A percentile compares a stretch with the other conserved stretches of the same genome.
Evolutionary conservation across 2,888 invertebrate genomes (phyloP).

Genomic region (Plagodis pulveraria): DNA sequence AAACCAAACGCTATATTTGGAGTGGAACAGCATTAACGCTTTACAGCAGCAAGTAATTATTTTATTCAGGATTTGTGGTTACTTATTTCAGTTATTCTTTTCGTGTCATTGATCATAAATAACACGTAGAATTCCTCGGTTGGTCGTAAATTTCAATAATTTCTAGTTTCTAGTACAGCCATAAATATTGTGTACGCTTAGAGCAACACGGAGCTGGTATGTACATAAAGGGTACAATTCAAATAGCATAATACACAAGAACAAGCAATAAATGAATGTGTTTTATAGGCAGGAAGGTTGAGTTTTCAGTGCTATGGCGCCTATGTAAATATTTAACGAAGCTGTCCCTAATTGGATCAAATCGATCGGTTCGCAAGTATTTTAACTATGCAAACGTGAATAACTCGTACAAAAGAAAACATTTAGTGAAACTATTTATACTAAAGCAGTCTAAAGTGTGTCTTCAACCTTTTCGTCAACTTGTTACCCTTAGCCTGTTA

Average conservation of each 20-base stretch:
- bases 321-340: slow-evolving; percentile 31
- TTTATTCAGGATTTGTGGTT: not conserved
- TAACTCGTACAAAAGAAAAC: too few relatives aligned
- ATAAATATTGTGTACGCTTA: too few relatives aligned
- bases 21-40: not conserved
- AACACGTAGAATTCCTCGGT: not conserved
- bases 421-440: too few relatives aligned
- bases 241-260: slow-evolving; percentile 18
- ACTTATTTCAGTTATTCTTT: slow-evolving; percentile 1
- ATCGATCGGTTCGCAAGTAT: slow-evolving; percentile 20
- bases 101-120: not conserved
- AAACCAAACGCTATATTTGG: too few relatives aligned
- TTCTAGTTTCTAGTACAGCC: too few relatives aligned
- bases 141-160: too few relatives aligned
- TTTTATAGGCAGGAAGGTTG: not conserved
- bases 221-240: slow-evolving; percentile 8
- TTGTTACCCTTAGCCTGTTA: too few relatives aligned
- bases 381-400: not conserved
- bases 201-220: not conserved
- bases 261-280: not conserved
- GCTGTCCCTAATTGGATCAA: slow-evolving; percentile 21
- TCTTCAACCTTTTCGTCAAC: too few relatives aligned
- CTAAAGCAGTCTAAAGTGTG: too few relatives aligned
- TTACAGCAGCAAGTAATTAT: not conserved
- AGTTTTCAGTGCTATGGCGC: slow-evolving; percentile 8